Conservation (phyloP, 2,888 invertebrate species). For the Buathra laborator region DNA sequence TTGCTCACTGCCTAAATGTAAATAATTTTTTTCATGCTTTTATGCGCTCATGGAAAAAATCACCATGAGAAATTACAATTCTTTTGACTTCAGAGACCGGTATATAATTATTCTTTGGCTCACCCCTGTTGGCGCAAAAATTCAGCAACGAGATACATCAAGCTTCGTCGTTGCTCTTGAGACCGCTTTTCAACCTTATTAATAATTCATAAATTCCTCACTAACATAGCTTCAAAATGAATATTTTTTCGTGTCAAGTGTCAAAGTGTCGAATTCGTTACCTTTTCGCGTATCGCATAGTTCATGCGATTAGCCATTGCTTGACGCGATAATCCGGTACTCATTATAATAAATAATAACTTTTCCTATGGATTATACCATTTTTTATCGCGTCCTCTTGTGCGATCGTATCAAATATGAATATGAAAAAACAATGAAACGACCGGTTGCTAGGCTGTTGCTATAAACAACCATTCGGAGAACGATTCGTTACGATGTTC, state of each 20-base stretch:
- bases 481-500: neutral
- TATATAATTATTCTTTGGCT: slow-evolving; percentile 58
- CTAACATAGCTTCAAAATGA: slow-evolving; percentile 12
- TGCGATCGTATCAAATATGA: neutral
- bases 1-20: too few species aligned
- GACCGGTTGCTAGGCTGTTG: slow-evolving; percentile 60
- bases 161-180: slow-evolving; percentile 77
- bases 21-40: neutral
- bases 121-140: slow-evolving; percentile 90
- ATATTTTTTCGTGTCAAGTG: neutral
- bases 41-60: neutral
- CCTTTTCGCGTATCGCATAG: slow-evolving; percentile 73
- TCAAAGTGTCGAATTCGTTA: slow-evolving; percentile 47
- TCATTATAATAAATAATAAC: slow-evolving; percentile 41
- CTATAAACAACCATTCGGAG: slow-evolving; percentile 45
- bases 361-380: neutral
- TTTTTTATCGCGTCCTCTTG: neutral
- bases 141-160: slow-evolving; percentile 88
- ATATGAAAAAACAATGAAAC: neutral
- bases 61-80: neutral
- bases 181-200: slow-evolving; percentile 79
- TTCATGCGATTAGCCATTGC: slow-evolving; percentile 61
- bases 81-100: neutral
- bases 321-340: slow-evolving; percentile 69
- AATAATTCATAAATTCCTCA: slow-evolving; percentile 63